Evolutionary conservation across 2,113 vertebrate species (phyloP).

Genomic region (Enhydra lutris): DNA sequence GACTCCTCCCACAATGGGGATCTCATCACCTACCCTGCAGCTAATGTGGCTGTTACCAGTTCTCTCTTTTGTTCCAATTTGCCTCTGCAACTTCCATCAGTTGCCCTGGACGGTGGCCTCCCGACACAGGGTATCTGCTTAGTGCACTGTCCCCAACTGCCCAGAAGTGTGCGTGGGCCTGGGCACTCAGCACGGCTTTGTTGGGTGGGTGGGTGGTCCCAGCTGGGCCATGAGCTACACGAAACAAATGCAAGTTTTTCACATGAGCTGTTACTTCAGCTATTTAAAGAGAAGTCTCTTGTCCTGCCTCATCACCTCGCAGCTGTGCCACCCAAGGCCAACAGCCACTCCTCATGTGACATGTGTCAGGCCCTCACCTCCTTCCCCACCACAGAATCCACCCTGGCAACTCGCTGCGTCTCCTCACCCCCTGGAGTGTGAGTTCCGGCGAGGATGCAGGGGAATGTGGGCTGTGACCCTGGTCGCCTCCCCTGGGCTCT

Average conservation of each 20-base stretch:
- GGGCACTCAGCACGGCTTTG: fast-evolving
- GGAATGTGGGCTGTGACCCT: not conserved
- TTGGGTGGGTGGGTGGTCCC: not conserved
- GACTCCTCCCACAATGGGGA: not conserved
- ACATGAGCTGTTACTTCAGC: not conserved
- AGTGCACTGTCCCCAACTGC: not conserved
- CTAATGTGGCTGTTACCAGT: not conserved
- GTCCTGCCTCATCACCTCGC: not conserved
- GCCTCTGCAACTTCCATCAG: not conserved
- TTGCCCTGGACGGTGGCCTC: not conserved
- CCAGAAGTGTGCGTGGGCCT: not conserved
- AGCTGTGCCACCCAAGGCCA: not conserved
- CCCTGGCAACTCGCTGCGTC: not conserved
- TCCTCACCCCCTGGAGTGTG: not conserved
- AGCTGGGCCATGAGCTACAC: not conserved
- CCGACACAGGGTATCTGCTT: not conserved
- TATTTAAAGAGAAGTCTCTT: not conserved
- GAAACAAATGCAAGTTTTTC: not conserved
- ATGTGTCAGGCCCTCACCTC: not conserved
- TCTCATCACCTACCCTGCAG: not conserved
- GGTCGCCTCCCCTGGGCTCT: fast-evolving
- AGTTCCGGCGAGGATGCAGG: not conserved
- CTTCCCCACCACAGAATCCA: not conserved
- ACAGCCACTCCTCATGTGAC: not conserved
- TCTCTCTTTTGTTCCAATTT: not conserved